Evolutionary conservation across 1,140 invertebrate species (phyloP).

Genomic region (Chrysopa pallens): DNA sequence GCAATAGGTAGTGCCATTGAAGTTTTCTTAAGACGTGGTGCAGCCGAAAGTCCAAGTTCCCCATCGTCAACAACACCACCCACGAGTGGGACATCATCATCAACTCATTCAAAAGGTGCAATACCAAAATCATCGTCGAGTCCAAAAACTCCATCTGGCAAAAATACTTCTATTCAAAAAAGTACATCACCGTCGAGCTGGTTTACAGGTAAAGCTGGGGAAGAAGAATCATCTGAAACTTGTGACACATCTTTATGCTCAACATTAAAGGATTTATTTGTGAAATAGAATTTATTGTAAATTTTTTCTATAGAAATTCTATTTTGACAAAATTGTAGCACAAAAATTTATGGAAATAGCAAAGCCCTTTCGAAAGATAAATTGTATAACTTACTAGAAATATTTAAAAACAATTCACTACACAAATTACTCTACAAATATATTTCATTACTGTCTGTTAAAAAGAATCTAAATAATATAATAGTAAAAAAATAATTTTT

Average conservation of each 20-base stretch:
- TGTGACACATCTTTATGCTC: constrained; percentile 61
- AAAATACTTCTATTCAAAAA: constrained; percentile 9
- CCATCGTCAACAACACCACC: constrained; percentile 19
- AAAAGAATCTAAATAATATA: too few relatives aligned
- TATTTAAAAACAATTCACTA: too few relatives aligned
- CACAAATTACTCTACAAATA: too few relatives aligned
- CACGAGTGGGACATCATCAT: constrained; percentile 12
- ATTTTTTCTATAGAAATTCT: neutral
- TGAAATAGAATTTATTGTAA: constrained; percentile 31
- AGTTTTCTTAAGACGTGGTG: constrained; percentile 43
- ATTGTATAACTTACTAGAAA: too few relatives aligned
- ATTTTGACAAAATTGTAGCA: too few relatives aligned
- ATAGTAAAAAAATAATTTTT: too few relatives aligned
- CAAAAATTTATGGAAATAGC: too few relatives aligned
- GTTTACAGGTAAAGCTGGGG: constrained; percentile 30
- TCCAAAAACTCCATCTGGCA: constrained; percentile 11
- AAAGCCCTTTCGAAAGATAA: too few relatives aligned
- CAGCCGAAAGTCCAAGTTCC: constrained; percentile 20
- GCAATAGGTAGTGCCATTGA: constrained; percentile 64
- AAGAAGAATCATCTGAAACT: constrained; percentile 41
- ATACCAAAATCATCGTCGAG: constrained; percentile 20
- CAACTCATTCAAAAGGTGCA: constrained; percentile 19
- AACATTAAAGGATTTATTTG: constrained; percentile 65
- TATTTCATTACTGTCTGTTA: too few relatives aligned
- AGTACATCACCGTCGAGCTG: constrained; percentile 19